Conservation (phyloP, 2,797 vertebrate genomes). For the Aplochiton taeniatus region DNA sequence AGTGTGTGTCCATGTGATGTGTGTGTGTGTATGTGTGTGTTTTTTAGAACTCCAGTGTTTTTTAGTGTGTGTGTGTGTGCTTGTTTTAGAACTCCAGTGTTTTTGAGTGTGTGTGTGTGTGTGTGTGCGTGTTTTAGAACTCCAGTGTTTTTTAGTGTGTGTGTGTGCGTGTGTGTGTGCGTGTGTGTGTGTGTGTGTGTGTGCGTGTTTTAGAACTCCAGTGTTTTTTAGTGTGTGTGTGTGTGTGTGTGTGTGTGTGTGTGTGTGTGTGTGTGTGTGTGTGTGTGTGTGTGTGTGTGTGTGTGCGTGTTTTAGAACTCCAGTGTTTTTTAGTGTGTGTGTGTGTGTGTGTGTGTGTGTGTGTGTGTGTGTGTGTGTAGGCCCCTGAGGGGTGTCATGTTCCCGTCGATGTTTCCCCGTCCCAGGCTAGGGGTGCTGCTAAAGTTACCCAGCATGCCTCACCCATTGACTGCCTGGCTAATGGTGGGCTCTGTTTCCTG, state of each 20-base stretch:
- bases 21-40: conserved; percentile 18
- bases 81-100: no score
- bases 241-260: conserved; percentile 11
- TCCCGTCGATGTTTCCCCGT: conserved; percentile 76
- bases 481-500: conserved; percentile 82
- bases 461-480: conserved; percentile 81
- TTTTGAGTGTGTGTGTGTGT: conserved; percentile 15
- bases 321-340: conserved; percentile 39
- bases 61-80: conserved; percentile 11
- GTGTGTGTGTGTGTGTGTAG: conserved; percentile 51
- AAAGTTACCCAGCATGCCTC: conserved; percentile 81
- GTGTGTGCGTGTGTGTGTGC: conserved; percentile 38
- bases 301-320: conserved; percentile 44
- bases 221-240: conserved; percentile 18
- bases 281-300: conserved; percentile 50
- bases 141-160: no score
- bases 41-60: conserved; percentile 12
- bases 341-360: conserved; percentile 29
- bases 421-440: conserved; percentile 63
- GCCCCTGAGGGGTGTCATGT: conserved; percentile 75
- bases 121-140: conserved; percentile 14
- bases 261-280: conserved; percentile 35
- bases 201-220: conserved; percentile 22
- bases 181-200: conserved; percentile 26
- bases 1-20: no score